Percentiles rank a stretch among this genome's conserved stretches.
Conservation (phyloP, 1,140 invertebrate genomes). For the Dinoponera quadriceps region DNA sequence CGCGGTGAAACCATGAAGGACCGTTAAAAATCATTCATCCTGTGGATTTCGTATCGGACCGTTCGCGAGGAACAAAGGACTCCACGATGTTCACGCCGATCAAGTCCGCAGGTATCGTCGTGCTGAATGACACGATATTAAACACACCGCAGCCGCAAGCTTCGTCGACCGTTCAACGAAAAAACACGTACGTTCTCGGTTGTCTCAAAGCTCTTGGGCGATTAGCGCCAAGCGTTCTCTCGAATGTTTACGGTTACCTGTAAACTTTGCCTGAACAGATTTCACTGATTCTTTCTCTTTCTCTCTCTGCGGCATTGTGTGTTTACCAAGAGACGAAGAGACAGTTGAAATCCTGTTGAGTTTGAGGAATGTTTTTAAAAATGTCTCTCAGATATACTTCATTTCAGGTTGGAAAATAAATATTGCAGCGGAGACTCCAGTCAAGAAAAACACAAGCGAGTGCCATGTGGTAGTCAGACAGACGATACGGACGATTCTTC, state of each 20-base stretch:
- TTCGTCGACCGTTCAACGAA: conserved; percentile 78
- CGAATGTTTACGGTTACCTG: neutral
- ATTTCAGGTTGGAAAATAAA: conserved; percentile 56
- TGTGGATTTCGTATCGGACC: neutral
- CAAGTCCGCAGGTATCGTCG: conserved; percentile 37
- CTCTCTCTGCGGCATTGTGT: neutral
- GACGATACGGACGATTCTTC: conserved; percentile 67
- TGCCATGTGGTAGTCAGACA: neutral
- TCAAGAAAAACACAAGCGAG: conserved; percentile 23
- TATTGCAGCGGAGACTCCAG: neutral
- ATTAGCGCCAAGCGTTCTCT: neutral
- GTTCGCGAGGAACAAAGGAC: conserved; percentile 12
- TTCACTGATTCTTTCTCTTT: neutral
- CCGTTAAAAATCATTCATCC: neutral
- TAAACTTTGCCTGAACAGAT: neutral
- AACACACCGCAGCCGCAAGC: conserved; percentile 79
- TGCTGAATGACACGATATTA: conserved; percentile 74
- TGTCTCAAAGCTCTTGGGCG: neutral
- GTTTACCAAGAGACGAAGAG: neutral
- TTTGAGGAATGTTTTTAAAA: neutral
- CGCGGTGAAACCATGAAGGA: neutral
- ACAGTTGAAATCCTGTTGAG: neutral
- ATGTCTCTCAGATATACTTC: neutral
- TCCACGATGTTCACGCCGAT: conserved; percentile 64
- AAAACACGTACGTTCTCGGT: conserved; percentile 65